phyloP scores from a whole-genome alignment of 2,888 invertebrate genomes.

The Coelopa pilipes region DNA sequence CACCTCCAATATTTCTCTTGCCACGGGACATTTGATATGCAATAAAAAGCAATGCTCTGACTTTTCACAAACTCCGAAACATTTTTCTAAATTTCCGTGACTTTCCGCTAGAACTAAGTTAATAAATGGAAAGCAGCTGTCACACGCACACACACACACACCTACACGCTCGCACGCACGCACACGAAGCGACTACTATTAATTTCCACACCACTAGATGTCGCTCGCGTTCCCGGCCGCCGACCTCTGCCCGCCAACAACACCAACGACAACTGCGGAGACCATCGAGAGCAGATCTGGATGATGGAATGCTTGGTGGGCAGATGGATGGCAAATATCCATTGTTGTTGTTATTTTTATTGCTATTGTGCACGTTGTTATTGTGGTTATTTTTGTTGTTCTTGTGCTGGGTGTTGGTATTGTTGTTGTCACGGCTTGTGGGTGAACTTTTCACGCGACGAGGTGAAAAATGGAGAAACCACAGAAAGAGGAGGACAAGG shows the following conservation, averaged over 20 bases:
- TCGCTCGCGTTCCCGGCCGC: no score
- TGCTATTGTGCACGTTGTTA: no score
- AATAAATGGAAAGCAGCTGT: not conserved
- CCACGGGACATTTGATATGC: no score
- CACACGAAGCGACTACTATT: not conserved
- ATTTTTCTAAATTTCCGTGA: no score
- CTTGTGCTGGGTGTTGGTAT: not conserved
- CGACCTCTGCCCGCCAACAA: not conserved
- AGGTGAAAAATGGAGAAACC: conserved; percentile 11
- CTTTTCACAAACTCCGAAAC: no score
- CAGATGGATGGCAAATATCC: not conserved
- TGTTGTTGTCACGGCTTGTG: not conserved
- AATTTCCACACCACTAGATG: not conserved
- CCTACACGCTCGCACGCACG: not conserved
- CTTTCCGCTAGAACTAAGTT: no score
- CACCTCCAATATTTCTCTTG: no score
- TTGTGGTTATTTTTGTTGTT: no score
- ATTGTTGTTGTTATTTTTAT: not conserved
- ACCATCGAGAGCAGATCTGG: not conserved
- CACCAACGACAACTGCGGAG: not conserved
- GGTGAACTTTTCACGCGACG: conserved; percentile 5
- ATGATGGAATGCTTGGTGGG: not conserved
- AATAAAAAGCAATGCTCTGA: no score
- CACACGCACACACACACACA: not conserved
- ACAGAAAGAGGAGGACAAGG: not conserved